A percentile compares a stretch with the other conserved stretches of the same genome.
Evolutionary conservation across 2,113 vertebrate genomes (phyloP).

Genomic region (Gymnarchus niloticus): DNA sequence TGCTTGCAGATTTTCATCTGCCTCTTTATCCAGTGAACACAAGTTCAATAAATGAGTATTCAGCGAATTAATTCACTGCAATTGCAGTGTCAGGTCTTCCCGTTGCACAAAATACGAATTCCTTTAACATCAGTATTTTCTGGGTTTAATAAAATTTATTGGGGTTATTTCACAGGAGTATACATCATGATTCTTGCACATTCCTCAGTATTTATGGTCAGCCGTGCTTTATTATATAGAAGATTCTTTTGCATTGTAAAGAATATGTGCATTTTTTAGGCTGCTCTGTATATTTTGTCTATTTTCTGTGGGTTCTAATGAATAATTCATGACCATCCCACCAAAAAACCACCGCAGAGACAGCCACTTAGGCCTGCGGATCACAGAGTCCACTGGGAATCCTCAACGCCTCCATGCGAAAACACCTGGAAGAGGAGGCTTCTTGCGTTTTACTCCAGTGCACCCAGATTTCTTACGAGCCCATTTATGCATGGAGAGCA

Average conservation of each 20-base stretch:
- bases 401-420: not conserved
- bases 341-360: not conserved
- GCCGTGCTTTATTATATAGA: not conserved
- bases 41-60: not conserved
- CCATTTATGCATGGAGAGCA: not conserved
- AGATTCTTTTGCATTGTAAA: not conserved
- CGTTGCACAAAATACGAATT: not conserved
- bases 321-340: not conserved
- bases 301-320: not conserved
- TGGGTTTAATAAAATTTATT: not conserved
- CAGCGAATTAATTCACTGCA: not conserved
- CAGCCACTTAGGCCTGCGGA: not conserved
- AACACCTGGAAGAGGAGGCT: not conserved
- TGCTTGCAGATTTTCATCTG: not conserved
- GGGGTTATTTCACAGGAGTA: not conserved
- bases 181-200: not conserved
- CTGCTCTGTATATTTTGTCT: not conserved
- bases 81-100: not conserved
- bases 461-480: not conserved
- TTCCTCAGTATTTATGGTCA: not conserved
- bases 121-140: not conserved
- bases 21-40: not conserved
- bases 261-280: not conserved
- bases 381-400: not conserved
- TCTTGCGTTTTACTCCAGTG: not conserved